Conservation (phyloP, 2,797 vertebrate genomes). For the Scleropages formosus region DNA sequence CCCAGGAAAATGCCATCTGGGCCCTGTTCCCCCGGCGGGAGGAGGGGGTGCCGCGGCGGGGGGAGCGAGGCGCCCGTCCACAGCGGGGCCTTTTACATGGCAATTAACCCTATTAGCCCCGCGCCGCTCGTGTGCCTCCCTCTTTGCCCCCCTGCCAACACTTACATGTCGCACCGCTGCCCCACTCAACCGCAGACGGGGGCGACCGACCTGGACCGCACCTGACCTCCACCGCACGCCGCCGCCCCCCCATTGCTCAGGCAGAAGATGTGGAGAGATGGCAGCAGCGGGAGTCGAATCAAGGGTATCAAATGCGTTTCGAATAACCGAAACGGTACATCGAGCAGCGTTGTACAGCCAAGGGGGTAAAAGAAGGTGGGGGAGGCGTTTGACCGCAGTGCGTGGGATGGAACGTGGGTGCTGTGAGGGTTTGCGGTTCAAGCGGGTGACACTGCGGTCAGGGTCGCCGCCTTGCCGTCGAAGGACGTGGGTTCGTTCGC, state of each 20-base stretch:
- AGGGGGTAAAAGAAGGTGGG: too few relatives aligned
- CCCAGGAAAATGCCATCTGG: conserved; percentile 94
- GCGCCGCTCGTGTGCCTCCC: conserved; percentile 27
- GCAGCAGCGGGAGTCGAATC: too few relatives aligned
- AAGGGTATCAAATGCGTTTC: too few relatives aligned
- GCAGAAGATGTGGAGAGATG: neutral
- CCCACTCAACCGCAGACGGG: neutral
- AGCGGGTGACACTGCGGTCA: too few relatives aligned
- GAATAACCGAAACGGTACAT: too few relatives aligned
- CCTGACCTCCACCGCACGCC: neutral
- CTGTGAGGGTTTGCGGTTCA: too few relatives aligned
- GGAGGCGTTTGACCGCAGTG: too few relatives aligned
- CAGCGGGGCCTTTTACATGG: conserved; percentile 70
- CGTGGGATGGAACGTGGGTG: too few relatives aligned
- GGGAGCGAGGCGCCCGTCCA: conserved; percentile 65
- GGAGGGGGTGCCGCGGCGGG: conserved; percentile 74
- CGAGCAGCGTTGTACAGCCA: too few relatives aligned
- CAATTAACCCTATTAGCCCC: conserved; percentile 98
- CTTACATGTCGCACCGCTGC: neutral
- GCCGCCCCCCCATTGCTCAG: neutral
- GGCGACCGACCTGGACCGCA: too few relatives aligned
- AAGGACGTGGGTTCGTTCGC: too few relatives aligned
- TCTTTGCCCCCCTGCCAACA: conserved; percentile 47
- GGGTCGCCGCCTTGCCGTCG: too few relatives aligned
- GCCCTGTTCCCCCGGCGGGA: conserved; percentile 79